phyloP scores from a whole-genome alignment of 2,797 vertebrate genomes.

The Hozukius guyotensis region DNA sequence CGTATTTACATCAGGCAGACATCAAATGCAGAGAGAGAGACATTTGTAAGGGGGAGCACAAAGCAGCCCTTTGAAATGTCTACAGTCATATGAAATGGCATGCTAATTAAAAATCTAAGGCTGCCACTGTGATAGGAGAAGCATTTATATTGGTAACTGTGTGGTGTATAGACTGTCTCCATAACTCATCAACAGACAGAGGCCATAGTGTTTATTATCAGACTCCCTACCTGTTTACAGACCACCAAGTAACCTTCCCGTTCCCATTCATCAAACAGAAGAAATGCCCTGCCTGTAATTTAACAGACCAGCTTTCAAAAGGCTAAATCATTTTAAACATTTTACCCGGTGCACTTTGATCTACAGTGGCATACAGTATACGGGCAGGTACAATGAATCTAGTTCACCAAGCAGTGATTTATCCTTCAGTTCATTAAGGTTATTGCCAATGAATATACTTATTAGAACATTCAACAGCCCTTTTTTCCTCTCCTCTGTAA shows the following conservation, averaged over 20 bases:
- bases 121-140: slow-evolving; percentile 87
- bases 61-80: slow-evolving; percentile 94
- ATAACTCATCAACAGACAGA: slow-evolving; percentile 78
- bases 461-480: slow-evolving; percentile 67
- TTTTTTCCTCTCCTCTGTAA: slow-evolving; percentile 14
- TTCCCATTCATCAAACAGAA: slow-evolving; percentile 80
- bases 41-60: slow-evolving; percentile 92
- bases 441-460: slow-evolving; percentile 80
- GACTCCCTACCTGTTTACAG: slow-evolving; percentile 82
- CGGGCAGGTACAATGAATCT: slow-evolving; percentile 81
- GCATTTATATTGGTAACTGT: slow-evolving; percentile 82
- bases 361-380: slow-evolving; percentile 68
- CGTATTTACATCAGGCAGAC: slow-evolving; percentile 94
- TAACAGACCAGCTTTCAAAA: slow-evolving; percentile 83
- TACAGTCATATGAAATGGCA: slow-evolving; percentile 92
- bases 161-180: slow-evolving; percentile 72
- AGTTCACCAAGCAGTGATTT: slow-evolving; percentile 75
- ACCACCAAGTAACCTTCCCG: slow-evolving; percentile 77
- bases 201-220: slow-evolving; percentile 80
- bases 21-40: slow-evolving; percentile 93
- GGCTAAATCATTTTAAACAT: slow-evolving; percentile 83
- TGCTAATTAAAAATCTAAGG: slow-evolving; percentile 93
- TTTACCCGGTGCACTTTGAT: slow-evolving; percentile 83
- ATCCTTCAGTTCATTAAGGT: slow-evolving; percentile 81
- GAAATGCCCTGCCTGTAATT: slow-evolving; percentile 82